phyloP scores from a whole-genome alignment of 1,140 invertebrate species.

The Psilanteris sp. region DNA sequence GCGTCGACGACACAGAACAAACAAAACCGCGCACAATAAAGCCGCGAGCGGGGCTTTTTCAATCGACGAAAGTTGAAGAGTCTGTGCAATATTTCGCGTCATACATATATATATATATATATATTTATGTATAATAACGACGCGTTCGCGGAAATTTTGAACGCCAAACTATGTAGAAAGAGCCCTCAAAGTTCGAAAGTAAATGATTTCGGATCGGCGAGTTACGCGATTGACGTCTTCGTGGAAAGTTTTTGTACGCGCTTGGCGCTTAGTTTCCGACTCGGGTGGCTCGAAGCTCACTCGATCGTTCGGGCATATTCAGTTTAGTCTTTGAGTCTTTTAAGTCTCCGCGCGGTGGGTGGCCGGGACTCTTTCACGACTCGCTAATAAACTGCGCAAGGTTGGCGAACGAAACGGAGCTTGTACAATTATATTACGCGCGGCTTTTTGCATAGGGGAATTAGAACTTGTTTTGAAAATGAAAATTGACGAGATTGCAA shows the following conservation, averaged over 20 bases:
- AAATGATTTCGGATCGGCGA: not conserved
- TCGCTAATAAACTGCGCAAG: slow-evolving; percentile 5
- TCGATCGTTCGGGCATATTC: slow-evolving; percentile 4
- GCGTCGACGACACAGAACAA: too few relatives aligned
- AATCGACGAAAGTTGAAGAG: slow-evolving; percentile 9
- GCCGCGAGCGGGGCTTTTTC: not conserved
- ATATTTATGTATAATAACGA: not conserved
- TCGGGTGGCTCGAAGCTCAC: not conserved
- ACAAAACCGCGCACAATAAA: too few relatives aligned
- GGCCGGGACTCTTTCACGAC: not conserved
- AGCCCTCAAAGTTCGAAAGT: slow-evolving; percentile 4
- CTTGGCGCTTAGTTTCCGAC: not conserved
- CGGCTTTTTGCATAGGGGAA: not conserved
- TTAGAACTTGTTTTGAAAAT: slow-evolving; percentile 3
- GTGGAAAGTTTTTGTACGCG: slow-evolving; percentile 1
- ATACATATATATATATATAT: too few relatives aligned
- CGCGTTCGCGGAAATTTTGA: slow-evolving; percentile 15
- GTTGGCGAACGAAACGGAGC: not conserved
- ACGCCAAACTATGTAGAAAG: slow-evolving; percentile 17
- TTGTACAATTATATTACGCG: not conserved
- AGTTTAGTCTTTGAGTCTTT: slow-evolving; percentile 9
- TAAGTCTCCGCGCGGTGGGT: slow-evolving; percentile 2
- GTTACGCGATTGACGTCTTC: not conserved
- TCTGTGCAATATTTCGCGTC: slow-evolving; percentile 3
- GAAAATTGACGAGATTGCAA: too few relatives aligned